Percentiles rank a stretch among this genome's conserved stretches.
These are phyloP conservation scores for Zaprionus africanus DNA, from an alignment of 1,140 invertebrate genomes.

Conservation along the genomic window DNA sequence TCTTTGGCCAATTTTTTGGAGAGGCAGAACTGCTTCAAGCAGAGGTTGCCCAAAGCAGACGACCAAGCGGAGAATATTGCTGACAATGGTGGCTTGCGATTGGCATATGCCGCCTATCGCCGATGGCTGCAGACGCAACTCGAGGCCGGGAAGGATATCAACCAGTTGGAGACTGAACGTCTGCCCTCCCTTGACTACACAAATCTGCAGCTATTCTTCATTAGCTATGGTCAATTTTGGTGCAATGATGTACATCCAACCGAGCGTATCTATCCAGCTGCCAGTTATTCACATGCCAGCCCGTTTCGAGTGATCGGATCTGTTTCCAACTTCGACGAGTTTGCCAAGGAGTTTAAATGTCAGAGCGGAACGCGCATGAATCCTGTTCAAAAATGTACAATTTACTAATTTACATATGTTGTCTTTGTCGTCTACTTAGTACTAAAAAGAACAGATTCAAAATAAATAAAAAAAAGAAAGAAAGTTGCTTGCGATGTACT, in stretches of 20 bases:
- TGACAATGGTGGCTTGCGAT: constrained; percentile 88
- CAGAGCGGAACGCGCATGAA: background rate
- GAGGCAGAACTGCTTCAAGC: constrained; percentile 59
- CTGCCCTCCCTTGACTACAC: constrained; percentile 86
- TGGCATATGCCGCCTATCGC: constrained; percentile 86
- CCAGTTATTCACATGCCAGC: background rate
- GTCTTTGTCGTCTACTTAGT: too few species aligned
- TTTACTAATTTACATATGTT: background rate
- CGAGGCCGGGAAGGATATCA: background rate
- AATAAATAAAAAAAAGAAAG: too few species aligned
- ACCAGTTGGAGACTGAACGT: constrained; percentile 77
- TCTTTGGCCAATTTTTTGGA: constrained; percentile 54
- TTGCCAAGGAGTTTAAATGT: constrained; percentile 88
- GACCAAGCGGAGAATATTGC: constrained; percentile 88
- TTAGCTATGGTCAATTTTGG: constrained; percentile 64
- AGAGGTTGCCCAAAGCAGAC: background rate
- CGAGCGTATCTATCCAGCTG: background rate
- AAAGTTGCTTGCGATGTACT: too few species aligned
- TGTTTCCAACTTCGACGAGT: constrained; percentile 87
- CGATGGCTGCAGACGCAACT: constrained; percentile 85
- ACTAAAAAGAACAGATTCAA: too few species aligned
- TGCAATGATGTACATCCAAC: background rate
- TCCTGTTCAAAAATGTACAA: background rate
- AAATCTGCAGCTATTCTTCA: constrained; percentile 89
- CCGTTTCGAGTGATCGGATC: constrained; percentile 84